Base-by-base conservation (phyloP, 2,888 invertebrate genomes). In the Galerucella calmariensis region DNA sequence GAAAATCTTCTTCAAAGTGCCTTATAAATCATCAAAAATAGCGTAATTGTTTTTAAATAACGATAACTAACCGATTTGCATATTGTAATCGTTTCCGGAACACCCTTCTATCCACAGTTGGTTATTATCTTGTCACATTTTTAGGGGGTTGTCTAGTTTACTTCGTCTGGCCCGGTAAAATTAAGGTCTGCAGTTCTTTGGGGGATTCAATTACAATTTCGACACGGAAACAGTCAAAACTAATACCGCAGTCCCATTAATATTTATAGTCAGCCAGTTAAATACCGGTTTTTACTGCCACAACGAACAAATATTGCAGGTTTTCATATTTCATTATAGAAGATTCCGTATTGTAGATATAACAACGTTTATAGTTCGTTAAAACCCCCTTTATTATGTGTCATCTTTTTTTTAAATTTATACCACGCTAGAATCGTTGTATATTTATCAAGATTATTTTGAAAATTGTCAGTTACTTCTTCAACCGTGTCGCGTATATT, bases 181-280 rank as follows among this genome's bases (percentile, higher is more conserved):
- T 14, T 41, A 27, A 59, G 66, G 79, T 79, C 74, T 78, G 78
- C 79, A 76, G 78, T 80, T 78, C 79, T 76, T 80, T 27, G 27
- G 80, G 79, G 77, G 79, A 81, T 83, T 82, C 80, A 80, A 80
- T 82, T 82, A 81, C 77, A 67, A 80, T 76, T 81, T 80, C 82
- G 73, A 80, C 81, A 82, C 83, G 83, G 82, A 82, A 84, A 81
- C 80, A 78, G 78, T 79, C 79, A 81, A 79, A 81, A 83, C 81
- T 83, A 82, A 83, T 83, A 82, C 81, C 81, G 81, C 81, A 82
- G 77, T 81, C 78, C 72, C 11, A 41, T 16, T n/a, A 72, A 48
- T 81, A 81, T 82, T 81, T 81, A 82, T 81, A 82, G 80, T 46
- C 58, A 59, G 58, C 58, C 69, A 48, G 63, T 69, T 69, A 69